Evolutionary conservation across 2,888 invertebrate species (phyloP), one percentile per base, ranked within the genome.

Genomic region (Mesorhabditis sp.): DNA sequence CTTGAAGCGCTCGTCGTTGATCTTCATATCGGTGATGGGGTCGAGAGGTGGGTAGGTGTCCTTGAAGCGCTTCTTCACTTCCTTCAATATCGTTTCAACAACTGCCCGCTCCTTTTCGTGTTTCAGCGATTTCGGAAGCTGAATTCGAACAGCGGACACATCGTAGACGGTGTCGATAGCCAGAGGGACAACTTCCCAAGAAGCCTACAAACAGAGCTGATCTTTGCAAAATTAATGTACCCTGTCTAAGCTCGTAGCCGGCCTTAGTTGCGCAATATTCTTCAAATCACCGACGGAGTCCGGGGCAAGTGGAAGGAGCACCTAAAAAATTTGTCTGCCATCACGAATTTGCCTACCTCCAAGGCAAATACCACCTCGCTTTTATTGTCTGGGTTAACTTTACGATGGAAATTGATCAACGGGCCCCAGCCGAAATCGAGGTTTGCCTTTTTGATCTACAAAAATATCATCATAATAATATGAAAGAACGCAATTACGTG

Each of bases 381-480:
- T 10, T 71, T 66, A 42, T 82, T 76, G 50, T 79, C 90, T 0
- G 89, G 87, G 4, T 89, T 88, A 13, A 89, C 66, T 65, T 76
- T 76, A 43, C 72, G 66, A 15, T 71, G 71, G 71, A 73, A 79
- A n/a, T 74, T 71, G 2, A 98, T 90, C 68, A 98, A 91, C 66
- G 94, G 92, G 10, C 95, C 95, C 97, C 98, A 99, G 82, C 95
- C 96, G 86, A 94, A 97, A 83, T 93, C 92, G 77, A 92, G 90
- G 50, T 71, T 70, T 7, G 77, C 77, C 10, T 75, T 74, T 66
- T 76, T 74, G 58, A 86, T 75, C 82, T 82, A 66, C 69, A 76
- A 45, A 66, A 67, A 45, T 15, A 64, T 43, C 7, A 7, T 41
- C 13, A 13, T 41, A 13, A 66, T 66, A 13, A 7, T 58, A 45